Evolutionary conservation across 2,113 vertebrate genomes (phyloP).

Genomic region (Phodopus roborovskii): DNA sequence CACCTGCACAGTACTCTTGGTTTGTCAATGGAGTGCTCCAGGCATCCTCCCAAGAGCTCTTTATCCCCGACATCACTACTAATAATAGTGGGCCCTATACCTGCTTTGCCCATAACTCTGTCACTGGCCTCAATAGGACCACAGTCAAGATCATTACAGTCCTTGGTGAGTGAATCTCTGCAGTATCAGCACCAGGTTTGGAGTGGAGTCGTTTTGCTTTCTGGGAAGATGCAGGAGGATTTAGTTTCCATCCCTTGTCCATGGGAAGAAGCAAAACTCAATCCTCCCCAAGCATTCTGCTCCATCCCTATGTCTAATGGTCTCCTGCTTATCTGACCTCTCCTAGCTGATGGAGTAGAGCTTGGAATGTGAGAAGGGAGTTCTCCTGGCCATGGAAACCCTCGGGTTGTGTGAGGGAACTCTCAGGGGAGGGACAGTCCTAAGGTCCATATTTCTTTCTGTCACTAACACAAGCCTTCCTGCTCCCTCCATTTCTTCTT

Average conservation of each 20-base stretch:
- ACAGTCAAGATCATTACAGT: background rate
- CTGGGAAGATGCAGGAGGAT: background rate
- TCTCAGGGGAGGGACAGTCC: background rate
- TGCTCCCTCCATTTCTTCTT: background rate
- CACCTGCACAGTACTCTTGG: conserved; percentile 51
- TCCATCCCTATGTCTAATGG: background rate
- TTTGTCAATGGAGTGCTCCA: background rate
- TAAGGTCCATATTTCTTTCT: background rate
- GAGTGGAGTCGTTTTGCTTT: background rate
- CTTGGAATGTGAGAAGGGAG: background rate
- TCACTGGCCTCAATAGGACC: background rate
- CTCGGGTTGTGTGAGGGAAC: rapidly evolving
- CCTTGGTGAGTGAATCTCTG: conserved; percentile 14
- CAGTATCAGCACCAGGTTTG: no score
- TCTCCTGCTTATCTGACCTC: background rate
- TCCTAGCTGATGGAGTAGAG: background rate
- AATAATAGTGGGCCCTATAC: conserved; percentile 26
- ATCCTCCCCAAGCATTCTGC: background rate
- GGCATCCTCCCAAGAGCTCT: background rate
- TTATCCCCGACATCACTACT: conserved; percentile 2
- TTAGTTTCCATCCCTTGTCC: background rate
- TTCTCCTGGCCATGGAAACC: background rate
- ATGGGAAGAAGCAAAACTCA: background rate
- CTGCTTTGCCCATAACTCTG: background rate
- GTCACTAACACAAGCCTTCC: no score